Evolutionary conservation across 2,797 vertebrate species (phyloP).

Genomic region (Toxotes lorentzi): DNA sequence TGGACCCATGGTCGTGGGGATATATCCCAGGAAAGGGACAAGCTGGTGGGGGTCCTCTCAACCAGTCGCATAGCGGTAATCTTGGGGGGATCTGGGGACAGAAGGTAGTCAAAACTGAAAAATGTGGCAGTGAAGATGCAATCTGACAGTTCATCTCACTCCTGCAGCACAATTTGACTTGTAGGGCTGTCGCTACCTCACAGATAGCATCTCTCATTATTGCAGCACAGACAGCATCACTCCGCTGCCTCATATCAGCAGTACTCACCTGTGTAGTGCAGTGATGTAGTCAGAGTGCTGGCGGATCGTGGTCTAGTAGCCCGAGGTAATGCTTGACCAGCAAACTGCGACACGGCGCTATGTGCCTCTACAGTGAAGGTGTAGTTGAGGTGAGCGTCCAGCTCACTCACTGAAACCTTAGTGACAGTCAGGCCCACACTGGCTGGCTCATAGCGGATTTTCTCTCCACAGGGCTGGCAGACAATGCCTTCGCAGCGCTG

Average conservation of each 20-base stretch:
- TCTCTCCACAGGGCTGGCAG: slow-evolving; percentile 89
- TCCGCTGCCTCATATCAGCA: slow-evolving; percentile 35
- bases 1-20: slow-evolving; percentile 80
- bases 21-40: slow-evolving; percentile 92
- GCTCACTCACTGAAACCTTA: slow-evolving; percentile 85
- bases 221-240: slow-evolving; percentile 33
- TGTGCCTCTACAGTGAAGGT: slow-evolving; percentile 91
- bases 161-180: background rate
- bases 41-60: slow-evolving; percentile 84
- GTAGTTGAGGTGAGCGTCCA: slow-evolving; percentile 95
- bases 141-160: slow-evolving; percentile 22
- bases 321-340: slow-evolving; percentile 67
- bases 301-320: slow-evolving; percentile 69
- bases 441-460: slow-evolving; percentile 87
- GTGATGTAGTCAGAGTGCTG: slow-evolving; percentile 88
- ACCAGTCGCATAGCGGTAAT: slow-evolving; percentile 90
- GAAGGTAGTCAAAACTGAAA: background rate
- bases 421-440: slow-evolving; percentile 78
- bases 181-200: background rate
- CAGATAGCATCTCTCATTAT: slow-evolving; percentile 59
- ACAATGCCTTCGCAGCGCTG: slow-evolving; percentile 86
- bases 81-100: slow-evolving; percentile 90
- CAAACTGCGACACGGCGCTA: slow-evolving; percentile 89
- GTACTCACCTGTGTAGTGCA: slow-evolving; percentile 93
- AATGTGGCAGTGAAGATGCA: background rate